These are phyloP conservation scores for Nesidiocoris tenuis DNA, from an alignment of 2,888 invertebrate genomes.

Conservation along the genomic window DNA sequence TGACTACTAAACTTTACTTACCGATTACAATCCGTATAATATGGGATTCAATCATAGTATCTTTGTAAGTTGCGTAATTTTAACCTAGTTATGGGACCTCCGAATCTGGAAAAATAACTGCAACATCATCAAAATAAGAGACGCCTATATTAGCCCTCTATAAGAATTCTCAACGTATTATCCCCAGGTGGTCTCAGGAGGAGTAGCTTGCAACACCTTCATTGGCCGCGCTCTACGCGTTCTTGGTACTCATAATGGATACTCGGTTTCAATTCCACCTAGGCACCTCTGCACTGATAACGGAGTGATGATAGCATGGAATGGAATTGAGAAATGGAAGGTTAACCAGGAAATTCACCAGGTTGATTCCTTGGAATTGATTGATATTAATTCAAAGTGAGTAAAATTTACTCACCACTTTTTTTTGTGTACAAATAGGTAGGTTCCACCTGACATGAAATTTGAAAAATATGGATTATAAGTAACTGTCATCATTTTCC, in stretches of 20 bases:
- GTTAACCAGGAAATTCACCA: conserved; percentile 57
- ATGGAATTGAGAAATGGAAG: conserved; percentile 79
- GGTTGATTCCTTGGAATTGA: background rate
- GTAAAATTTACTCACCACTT: background rate
- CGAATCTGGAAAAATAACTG: too few species aligned
- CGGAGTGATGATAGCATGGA: conserved; percentile 99
- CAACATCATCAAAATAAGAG: too few species aligned
- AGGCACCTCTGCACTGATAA: conserved; percentile 91
- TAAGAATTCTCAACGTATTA: too few species aligned
- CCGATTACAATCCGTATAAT: too few species aligned
- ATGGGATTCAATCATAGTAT: too few species aligned
- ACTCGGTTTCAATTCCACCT: conserved; percentile 72
- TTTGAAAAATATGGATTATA: background rate
- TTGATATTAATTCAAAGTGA: conserved; percentile 22
- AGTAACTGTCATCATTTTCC: conserved; percentile 41
- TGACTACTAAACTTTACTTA: too few species aligned
- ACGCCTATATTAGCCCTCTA: too few species aligned
- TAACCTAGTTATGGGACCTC: too few species aligned
- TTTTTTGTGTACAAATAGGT: too few species aligned
- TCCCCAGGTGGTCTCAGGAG: conserved; percentile 87
- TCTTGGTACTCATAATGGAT: conserved; percentile 66
- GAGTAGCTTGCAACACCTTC: conserved; percentile 90
- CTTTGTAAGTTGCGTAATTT: too few species aligned
- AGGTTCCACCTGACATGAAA: too few species aligned
- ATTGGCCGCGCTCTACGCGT: conserved; percentile 69